A percentile compares a stretch with the other conserved stretches of the same genome.
These are phyloP conservation scores for Cryptoprocta ferox DNA, from an alignment of 2,797 vertebrate species.

Conservation along the genomic window DNA sequence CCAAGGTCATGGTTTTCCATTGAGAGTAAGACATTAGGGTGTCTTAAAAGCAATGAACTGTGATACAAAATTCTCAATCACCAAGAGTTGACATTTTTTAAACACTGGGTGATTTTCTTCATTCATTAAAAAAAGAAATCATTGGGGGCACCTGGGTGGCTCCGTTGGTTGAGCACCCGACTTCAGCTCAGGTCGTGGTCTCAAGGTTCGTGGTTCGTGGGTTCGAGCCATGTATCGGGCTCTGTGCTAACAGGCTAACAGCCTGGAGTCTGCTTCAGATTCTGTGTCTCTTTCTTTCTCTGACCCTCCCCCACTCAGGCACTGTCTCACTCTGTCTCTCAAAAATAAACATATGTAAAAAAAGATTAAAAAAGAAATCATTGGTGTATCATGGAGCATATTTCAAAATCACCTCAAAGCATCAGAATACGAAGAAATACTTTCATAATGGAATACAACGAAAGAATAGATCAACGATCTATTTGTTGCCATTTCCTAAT, in stretches of 20 bases:
- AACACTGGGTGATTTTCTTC: not conserved
- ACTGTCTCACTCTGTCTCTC: not conserved
- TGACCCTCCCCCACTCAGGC: not conserved
- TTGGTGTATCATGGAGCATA: not conserved
- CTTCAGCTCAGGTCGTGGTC: not conserved
- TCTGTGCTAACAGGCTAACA: too few relatives aligned
- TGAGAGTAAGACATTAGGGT: not conserved
- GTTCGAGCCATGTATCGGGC: too few relatives aligned
- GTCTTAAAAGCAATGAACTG: not conserved
- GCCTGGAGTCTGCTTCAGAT: too few relatives aligned
- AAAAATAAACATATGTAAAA: not conserved
- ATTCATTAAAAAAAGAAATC: not conserved
- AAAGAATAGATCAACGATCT: not conserved
- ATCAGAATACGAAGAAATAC: conserved; percentile 7
- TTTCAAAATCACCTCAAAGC: conserved; percentile 40
- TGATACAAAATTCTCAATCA: not conserved
- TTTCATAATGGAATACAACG: conserved; percentile 31
- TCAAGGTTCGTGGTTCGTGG: not conserved
- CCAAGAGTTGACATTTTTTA: not conserved
- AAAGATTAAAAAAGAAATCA: not conserved
- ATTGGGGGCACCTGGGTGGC: not conserved
- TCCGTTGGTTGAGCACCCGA: not conserved
- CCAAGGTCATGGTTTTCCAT: not conserved
- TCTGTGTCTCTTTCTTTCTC: too few relatives aligned
- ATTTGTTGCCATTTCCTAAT: conserved; percentile 29